Percentiles rank a stretch among this genome's conserved stretches.
Evolutionary conservation across 2,113 vertebrate species (phyloP).

Genomic region (Aphyosemion australe): DNA sequence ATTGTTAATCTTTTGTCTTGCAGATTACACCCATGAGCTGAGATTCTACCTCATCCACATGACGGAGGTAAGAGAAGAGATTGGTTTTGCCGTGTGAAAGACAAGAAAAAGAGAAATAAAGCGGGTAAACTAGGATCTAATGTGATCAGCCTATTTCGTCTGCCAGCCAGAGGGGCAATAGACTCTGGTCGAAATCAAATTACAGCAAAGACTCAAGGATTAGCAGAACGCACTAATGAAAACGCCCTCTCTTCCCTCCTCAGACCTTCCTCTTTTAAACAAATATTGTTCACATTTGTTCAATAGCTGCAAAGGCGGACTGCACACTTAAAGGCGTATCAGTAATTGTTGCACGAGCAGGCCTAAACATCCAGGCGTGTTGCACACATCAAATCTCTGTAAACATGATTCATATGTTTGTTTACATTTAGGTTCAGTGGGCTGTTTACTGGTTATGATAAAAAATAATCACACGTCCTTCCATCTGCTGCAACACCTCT

Average conservation of each 20-base stretch:
- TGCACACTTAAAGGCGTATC: neutral
- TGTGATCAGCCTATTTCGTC: conserved; percentile 35
- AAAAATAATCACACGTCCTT: conserved; percentile 8
- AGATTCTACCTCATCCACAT: conserved; percentile 81
- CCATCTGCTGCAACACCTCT: conserved; percentile 11
- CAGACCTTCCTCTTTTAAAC: conserved; percentile 10
- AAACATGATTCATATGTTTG: neutral
- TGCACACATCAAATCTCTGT: neutral
- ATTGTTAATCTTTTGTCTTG: conserved; percentile 29
- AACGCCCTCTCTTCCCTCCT: conserved; percentile 44
- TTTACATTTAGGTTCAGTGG: conserved; percentile 3
- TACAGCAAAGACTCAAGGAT: conserved; percentile 57
- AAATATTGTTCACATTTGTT: conserved; percentile 17
- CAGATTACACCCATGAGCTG: conserved; percentile 77
- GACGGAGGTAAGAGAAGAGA: conserved; percentile 75
- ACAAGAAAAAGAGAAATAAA: neutral
- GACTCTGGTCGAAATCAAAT: conserved; percentile 65
- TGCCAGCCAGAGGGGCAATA: conserved; percentile 55
- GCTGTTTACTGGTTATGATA: neutral
- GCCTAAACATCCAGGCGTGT: neutral
- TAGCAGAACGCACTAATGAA: conserved; percentile 63
- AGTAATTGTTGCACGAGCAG: neutral
- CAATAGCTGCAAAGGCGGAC: neutral
- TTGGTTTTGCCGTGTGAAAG: conserved; percentile 5
- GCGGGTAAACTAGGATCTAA: conserved; percentile 20